Conservation (phyloP, 2,888 invertebrate genomes). For the Hypolimnas misippus region DNA sequence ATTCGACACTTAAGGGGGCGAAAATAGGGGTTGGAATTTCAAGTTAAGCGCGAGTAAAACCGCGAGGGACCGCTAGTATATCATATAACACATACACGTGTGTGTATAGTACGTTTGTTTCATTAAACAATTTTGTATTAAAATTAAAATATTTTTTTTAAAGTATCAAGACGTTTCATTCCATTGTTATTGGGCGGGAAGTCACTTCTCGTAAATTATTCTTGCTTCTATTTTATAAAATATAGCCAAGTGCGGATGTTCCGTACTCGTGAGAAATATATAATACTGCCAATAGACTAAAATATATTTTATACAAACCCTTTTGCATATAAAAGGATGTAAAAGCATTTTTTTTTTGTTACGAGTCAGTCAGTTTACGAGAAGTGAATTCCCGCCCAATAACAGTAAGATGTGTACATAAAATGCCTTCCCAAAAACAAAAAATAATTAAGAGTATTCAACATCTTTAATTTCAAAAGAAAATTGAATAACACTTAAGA, state of each 20-base stretch:
- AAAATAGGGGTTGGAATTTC: too few species aligned
- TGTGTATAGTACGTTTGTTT: too few species aligned
- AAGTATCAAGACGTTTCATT: conserved; percentile 34
- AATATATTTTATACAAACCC: background rate
- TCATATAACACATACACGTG: too few species aligned
- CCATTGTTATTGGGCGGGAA: conserved; percentile 36
- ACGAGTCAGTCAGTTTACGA: conserved; percentile 5
- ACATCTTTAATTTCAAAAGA: background rate
- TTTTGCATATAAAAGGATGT: background rate
- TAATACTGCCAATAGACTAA: conserved; percentile 21
- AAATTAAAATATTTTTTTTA: conserved; percentile 19
- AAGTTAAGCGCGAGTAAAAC: too few species aligned
- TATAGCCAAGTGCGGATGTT: conserved; percentile 30
- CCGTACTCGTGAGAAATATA: conserved; percentile 22
- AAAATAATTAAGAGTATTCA: too few species aligned
- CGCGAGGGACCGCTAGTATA: too few species aligned
- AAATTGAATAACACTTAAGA: background rate
- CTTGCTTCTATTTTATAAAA: conserved; percentile 18
- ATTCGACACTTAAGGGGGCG: too few species aligned
- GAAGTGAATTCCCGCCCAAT: conserved; percentile 39
- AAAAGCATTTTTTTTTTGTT: background rate
- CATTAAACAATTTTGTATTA: background rate
- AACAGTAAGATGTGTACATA: conserved; percentile 21
- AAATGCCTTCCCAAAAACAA: too few species aligned
- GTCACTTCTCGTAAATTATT: conserved; percentile 33